These are phyloP conservation scores for Beroe forskalii DNA, from an alignment of 37 sponge, comb jelly and placozoan species.

Conservation along the genomic window DNA sequence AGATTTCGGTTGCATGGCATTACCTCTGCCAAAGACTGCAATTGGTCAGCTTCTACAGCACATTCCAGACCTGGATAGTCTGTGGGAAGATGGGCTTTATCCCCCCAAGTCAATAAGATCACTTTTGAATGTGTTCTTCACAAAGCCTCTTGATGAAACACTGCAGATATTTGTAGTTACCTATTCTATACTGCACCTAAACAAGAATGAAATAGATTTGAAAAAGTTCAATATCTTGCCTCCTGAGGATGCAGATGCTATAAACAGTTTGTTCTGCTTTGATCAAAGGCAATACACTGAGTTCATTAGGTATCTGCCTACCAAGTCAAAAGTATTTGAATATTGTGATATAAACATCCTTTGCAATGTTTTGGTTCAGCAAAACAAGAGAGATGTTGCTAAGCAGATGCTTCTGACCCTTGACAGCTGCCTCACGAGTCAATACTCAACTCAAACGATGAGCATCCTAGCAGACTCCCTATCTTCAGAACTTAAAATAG, in stretches of 20 bases:
- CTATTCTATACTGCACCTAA: conserved; percentile 17
- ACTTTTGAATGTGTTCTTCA: conserved; percentile 40
- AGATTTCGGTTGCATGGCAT: background rate
- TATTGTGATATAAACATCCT: background rate
- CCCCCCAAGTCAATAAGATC: conserved; percentile 24
- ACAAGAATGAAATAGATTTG: background rate
- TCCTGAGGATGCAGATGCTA: conserved; percentile 26
- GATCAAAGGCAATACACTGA: conserved; percentile 1
- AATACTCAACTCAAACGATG: conserved; percentile 1
- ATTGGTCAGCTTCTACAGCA: conserved; percentile 23
- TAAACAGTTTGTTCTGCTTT: background rate
- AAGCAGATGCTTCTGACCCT: background rate
- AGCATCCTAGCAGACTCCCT: background rate
- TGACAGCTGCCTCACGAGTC: background rate
- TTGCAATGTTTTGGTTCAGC: background rate
- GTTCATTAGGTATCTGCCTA: background rate
- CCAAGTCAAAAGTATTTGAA: conserved; percentile 21
- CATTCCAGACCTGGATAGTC: background rate
- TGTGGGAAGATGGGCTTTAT: conserved; percentile 36
- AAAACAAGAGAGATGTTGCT: background rate
- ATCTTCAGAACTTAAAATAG: background rate
- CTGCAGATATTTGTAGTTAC: background rate
- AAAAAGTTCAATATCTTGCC: background rate
- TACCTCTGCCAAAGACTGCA: background rate
- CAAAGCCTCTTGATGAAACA: conserved; percentile 11